phyloP scores from a whole-genome alignment of 2,113 vertebrate species.

The Piliocolobus tephrosceles region DNA sequence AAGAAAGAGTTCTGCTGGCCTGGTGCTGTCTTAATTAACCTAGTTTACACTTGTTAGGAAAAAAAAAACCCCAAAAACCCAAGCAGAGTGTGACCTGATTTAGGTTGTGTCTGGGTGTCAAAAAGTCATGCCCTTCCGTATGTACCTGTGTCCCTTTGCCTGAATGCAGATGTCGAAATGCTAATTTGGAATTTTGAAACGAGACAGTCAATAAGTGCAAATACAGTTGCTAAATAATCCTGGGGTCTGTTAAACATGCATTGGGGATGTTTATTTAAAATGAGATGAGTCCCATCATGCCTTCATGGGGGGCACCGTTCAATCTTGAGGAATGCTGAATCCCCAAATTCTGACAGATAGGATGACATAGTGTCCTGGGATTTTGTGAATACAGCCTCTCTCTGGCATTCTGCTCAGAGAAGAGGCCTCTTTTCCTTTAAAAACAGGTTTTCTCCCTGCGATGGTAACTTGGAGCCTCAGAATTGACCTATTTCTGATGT shows the following conservation, averaged over 20 bases:
- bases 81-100: background rate
- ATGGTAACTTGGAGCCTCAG: accelerated
- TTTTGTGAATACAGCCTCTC: background rate
- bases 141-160: accelerated
- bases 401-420: background rate
- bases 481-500: accelerated
- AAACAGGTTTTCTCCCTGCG: background rate
- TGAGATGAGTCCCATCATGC: background rate
- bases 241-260: background rate
- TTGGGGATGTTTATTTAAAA: background rate
- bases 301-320: background rate
- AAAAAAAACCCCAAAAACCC: background rate
- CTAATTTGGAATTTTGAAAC: background rate
- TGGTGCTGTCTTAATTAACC: background rate
- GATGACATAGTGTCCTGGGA: background rate
- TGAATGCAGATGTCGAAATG: accelerated
- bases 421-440: background rate
- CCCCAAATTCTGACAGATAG: background rate
- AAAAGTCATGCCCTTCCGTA: accelerated
- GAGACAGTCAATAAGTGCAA: background rate
- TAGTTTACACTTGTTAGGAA: background rate
- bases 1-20: background rate
- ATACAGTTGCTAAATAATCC: background rate
- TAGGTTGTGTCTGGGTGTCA: background rate
- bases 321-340: accelerated